These are phyloP conservation scores for Cephus runcator DNA, from an alignment of 2,888 invertebrate species.

Conservation along the genomic window DNA sequence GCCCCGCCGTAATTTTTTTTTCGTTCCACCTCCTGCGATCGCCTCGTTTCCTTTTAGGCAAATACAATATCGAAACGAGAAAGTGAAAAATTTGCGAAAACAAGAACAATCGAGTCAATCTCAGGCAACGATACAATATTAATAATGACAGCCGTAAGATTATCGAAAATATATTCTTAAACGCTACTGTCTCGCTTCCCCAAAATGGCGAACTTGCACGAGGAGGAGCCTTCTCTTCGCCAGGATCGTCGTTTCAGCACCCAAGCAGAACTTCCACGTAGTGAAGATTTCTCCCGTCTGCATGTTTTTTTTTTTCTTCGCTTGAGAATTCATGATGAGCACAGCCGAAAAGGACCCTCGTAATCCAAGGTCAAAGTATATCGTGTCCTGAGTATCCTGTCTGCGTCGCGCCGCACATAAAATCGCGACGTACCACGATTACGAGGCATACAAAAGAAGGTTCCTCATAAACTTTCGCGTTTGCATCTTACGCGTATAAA, in stretches of 20 bases:
- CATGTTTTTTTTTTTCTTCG: not conserved
- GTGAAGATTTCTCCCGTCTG: not conserved
- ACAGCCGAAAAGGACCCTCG: not conserved
- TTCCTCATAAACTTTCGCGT: no score
- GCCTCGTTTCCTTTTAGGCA: not conserved
- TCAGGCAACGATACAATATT: not conserved
- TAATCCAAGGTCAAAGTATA: not conserved
- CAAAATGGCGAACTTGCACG: not conserved
- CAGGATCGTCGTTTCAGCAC: not conserved
- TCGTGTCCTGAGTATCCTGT: not conserved
- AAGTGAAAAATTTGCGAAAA: not conserved
- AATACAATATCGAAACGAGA: not conserved
- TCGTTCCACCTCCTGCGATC: not conserved
- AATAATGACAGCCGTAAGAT: not conserved
- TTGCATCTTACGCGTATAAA: not conserved
- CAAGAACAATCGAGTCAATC: not conserved
- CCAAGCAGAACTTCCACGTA: not conserved
- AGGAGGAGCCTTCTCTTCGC: not conserved
- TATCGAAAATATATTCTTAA: not conserved
- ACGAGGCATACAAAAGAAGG: no score
- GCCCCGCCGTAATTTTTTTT: not conserved
- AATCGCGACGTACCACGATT: not conserved
- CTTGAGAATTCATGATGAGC: not conserved
- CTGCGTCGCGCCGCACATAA: not conserved
- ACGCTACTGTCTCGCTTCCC: not conserved